phyloP scores from a whole-genome alignment of 2,113 vertebrate genomes.

The Calypte anna region DNA sequence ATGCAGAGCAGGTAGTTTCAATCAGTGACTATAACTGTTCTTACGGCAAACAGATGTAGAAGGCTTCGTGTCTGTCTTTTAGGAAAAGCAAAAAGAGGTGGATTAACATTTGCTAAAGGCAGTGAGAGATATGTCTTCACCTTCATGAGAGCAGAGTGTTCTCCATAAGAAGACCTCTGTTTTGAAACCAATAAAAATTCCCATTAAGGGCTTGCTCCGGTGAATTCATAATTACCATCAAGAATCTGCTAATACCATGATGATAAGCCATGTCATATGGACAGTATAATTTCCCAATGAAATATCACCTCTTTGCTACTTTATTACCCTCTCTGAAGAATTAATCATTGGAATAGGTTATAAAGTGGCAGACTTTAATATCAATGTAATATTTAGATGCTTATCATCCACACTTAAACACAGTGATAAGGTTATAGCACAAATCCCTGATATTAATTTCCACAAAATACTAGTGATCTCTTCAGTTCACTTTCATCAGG shows the following conservation, averaged over 20 bases:
- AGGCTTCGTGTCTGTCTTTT: neutral
- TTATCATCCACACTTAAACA: neutral
- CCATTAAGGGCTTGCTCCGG: neutral
- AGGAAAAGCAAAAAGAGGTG: neutral
- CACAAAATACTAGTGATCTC: neutral
- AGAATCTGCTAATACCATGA: conserved; percentile 4
- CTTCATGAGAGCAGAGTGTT: neutral
- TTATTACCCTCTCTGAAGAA: conserved; percentile 36
- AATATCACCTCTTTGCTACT: conserved; percentile 10
- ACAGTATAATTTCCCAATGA: conserved; percentile 17
- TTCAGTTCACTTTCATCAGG: neutral
- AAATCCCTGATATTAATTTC: conserved; percentile 29
- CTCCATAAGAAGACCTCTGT: neutral
- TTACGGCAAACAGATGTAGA: neutral
- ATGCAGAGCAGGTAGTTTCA: neutral
- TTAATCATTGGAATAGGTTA: neutral
- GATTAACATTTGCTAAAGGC: neutral
- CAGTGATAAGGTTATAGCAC: neutral
- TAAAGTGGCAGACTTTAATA: conserved; percentile 5
- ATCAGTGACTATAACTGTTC: neutral
- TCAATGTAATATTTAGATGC: neutral
- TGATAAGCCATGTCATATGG: neutral
- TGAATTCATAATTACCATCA: neutral
- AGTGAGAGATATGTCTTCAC: neutral
- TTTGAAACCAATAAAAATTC: neutral